Percentiles rank a stretch among this genome's conserved stretches.
These are phyloP conservation scores for Neodontobutis hainanensis DNA, from an alignment of 2,113 vertebrate genomes.

Conservation along the genomic window DNA sequence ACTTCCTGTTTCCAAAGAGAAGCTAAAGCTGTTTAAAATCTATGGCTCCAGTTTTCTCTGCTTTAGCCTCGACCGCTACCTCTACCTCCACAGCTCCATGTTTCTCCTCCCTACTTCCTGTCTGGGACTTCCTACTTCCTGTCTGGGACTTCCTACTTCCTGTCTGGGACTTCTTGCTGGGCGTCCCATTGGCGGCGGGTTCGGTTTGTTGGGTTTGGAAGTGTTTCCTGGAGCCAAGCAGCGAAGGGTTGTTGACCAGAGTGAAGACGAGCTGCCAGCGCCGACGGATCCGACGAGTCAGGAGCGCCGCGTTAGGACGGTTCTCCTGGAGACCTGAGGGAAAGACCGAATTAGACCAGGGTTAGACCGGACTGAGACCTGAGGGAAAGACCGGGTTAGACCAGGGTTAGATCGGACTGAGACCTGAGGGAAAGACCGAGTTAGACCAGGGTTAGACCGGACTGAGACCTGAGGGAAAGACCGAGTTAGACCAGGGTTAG, in stretches of 20 bases:
- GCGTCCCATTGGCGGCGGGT: slow-evolving; percentile 63
- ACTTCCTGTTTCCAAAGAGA: neutral
- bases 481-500: neutral
- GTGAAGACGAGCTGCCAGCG: slow-evolving; percentile 89
- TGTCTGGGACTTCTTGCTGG: slow-evolving; percentile 44
- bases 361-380: neutral
- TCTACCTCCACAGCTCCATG: neutral
- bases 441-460: neutral
- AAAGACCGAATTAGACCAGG: slow-evolving; percentile 18
- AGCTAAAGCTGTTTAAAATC: neutral
- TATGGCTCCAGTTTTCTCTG: slow-evolving; percentile 28
- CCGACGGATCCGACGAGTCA: slow-evolving; percentile 56
- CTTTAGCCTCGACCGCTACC: slow-evolving; percentile 9
- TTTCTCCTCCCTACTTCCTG: slow-evolving; percentile 4
- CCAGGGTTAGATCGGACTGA: too few species aligned
- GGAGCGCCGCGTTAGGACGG: neutral
- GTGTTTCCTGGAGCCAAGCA: slow-evolving; percentile 82
- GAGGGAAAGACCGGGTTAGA: too few species aligned
- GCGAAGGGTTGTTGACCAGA: slow-evolving; percentile 84
- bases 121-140: slow-evolving; percentile 23
- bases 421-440: slow-evolving; percentile 75
- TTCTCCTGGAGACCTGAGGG: slow-evolving; percentile 82
- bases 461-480: slow-evolving; percentile 80
- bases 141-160: slow-evolving; percentile 41
- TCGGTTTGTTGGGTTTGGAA: slow-evolving; percentile 62